These are phyloP conservation scores for Helicoverpa assulta DNA, from an alignment of 2,888 invertebrate genomes.

Conservation along the genomic window DNA sequence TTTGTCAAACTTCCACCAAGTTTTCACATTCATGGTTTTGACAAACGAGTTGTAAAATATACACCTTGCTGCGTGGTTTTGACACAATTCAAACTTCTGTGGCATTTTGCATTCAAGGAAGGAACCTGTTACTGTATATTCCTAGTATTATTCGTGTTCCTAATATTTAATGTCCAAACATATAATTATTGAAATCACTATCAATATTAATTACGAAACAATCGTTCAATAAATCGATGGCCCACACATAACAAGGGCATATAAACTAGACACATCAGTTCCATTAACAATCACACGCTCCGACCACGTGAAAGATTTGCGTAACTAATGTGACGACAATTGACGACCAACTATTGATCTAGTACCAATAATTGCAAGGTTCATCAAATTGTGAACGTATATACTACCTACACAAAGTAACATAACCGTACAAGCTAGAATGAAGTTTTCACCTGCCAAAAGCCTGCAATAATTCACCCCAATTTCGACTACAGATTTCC, in stretches of 20 bases:
- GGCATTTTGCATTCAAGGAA: not conserved
- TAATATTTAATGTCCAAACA: slow-evolving; percentile 10
- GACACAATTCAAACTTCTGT: not conserved
- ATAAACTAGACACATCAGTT: slow-evolving; percentile 33
- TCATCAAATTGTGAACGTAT: not conserved
- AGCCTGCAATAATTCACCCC: slow-evolving; percentile 53
- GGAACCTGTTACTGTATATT: slow-evolving; percentile 5
- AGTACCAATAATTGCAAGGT: slow-evolving; percentile 13
- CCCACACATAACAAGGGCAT: slow-evolving; percentile 25
- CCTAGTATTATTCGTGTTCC: not conserved
- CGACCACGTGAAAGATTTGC: slow-evolving; percentile 43
- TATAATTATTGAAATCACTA: slow-evolving; percentile 35
- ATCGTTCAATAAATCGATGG: slow-evolving; percentile 48
- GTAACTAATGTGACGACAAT: slow-evolving; percentile 41
- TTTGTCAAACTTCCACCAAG: slow-evolving; percentile 67
- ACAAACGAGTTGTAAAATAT: slow-evolving; percentile 42
- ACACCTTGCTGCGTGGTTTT: slow-evolving; percentile 12
- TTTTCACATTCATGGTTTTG: slow-evolving; percentile 36
- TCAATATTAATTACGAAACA: slow-evolving; percentile 43
- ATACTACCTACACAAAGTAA: slow-evolving; percentile 1
- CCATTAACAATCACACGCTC: slow-evolving; percentile 44
- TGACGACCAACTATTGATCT: slow-evolving; percentile 43
- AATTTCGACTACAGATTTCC: slow-evolving; percentile 71
- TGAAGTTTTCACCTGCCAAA: slow-evolving; percentile 37
- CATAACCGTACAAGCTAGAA: slow-evolving; percentile 11